A percentile compares a stretch with the other conserved stretches of the same genome.
Evolutionary conservation across 2,888 invertebrate species (phyloP).

Genomic region (Chironomus tentans): DNA sequence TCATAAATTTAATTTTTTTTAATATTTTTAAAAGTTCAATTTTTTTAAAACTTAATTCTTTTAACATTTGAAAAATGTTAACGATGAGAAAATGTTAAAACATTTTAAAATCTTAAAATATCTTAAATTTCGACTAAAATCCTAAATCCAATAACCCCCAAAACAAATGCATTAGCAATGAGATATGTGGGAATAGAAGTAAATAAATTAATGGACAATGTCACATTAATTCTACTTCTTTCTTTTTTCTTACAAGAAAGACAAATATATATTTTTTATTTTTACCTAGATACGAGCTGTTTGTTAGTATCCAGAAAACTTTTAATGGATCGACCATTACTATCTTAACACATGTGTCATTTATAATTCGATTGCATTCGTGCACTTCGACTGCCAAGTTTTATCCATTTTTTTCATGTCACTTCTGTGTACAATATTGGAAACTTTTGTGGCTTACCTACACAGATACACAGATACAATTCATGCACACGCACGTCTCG

Average conservation of each 20-base stretch:
- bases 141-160: too few species aligned
- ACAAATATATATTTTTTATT: slow-evolving; percentile 14
- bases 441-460: background rate
- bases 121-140: too few species aligned
- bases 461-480: background rate
- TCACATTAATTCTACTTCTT: background rate
- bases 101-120: too few species aligned
- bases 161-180: too few species aligned
- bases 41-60: too few species aligned
- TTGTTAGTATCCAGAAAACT: slow-evolving; percentile 75
- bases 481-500: background rate
- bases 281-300: slow-evolving; percentile 71
- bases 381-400: slow-evolving; percentile 1
- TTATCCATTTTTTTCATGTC: background rate
- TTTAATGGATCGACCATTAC: slow-evolving; percentile 76
- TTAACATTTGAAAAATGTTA: too few species aligned
- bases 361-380: slow-evolving; percentile 6
- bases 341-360: background rate
- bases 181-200: background rate
- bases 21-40: too few species aligned
- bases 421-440: background rate
- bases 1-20: too few species aligned
- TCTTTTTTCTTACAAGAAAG: background rate
- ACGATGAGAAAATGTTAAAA: too few species aligned
- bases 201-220: background rate